These are phyloP conservation scores for Podarcis muralis DNA, from an alignment of 2,113 vertebrate species.

Conservation along the genomic window DNA sequence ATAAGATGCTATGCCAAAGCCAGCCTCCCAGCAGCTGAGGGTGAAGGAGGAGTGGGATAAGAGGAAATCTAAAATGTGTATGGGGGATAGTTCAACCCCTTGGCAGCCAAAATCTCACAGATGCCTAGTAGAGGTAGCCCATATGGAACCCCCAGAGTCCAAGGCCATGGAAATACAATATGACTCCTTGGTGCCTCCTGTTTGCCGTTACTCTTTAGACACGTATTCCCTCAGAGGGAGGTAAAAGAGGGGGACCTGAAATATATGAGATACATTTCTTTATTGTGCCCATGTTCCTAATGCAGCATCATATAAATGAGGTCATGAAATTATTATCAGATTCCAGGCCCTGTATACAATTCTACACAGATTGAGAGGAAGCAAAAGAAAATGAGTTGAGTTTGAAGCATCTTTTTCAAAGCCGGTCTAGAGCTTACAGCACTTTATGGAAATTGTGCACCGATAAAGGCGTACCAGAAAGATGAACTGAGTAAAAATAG, in stretches of 20 bases:
- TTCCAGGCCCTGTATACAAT: conserved; percentile 5
- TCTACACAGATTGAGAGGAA: conserved; percentile 12
- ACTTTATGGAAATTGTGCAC: not conserved
- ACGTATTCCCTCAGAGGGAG: conserved; percentile 10
- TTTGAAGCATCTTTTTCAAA: conserved; percentile 7
- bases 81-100: conserved; percentile 39
- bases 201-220: conserved; percentile 44
- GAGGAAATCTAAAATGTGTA: not conserved
- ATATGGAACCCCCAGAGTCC: conserved; percentile 46
- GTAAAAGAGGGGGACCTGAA: conserved; percentile 13
- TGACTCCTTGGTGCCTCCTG: conserved; percentile 11
- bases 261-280: conserved; percentile 19
- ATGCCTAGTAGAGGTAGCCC: conserved; percentile 43
- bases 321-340: conserved; percentile 27
- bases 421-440: not conserved
- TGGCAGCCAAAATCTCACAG: conserved; percentile 53
- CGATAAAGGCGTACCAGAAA: not conserved
- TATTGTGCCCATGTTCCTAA: conserved; percentile 29
- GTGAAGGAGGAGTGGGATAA: not conserved
- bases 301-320: conserved; percentile 1
- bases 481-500: not conserved
- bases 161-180: conserved; percentile 40
- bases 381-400: conserved; percentile 5
- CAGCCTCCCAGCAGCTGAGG: not conserved
- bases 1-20: not conserved